These are phyloP conservation scores for Pogonophryne albipinna DNA, from an alignment of 2,797 vertebrate species.

Conservation along the genomic window DNA sequence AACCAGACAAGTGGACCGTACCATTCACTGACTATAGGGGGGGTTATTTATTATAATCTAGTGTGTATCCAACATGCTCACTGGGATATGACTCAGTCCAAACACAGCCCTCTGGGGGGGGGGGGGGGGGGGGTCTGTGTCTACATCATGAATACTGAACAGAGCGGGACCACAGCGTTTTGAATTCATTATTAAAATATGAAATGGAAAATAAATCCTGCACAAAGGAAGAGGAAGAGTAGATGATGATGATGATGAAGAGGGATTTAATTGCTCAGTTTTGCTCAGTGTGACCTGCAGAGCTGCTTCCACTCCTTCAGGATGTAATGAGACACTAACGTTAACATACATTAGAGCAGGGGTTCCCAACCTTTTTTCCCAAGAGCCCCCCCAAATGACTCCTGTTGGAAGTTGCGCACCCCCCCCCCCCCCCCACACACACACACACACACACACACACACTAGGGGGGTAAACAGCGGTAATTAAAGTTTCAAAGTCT, in stretches of 20 bases:
- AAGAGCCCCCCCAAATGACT: too few relatives aligned
- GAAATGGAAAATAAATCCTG: slow-evolving; percentile 29
- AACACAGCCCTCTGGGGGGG: slow-evolving; percentile 49
- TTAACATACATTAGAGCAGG: not conserved
- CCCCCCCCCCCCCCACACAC: too few relatives aligned
- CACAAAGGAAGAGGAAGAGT: slow-evolving; percentile 33
- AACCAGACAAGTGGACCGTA: slow-evolving; percentile 21
- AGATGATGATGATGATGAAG: slow-evolving; percentile 45
- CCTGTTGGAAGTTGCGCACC: too few relatives aligned
- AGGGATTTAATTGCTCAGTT: slow-evolving; percentile 53
- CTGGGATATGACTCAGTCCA: slow-evolving; percentile 54
- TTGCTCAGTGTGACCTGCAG: slow-evolving; percentile 15
- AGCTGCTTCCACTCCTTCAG: slow-evolving; percentile 22
- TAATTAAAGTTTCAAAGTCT: too few relatives aligned
- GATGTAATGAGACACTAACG: slow-evolving; percentile 9
- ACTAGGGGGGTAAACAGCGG: too few relatives aligned
- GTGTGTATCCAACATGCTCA: slow-evolving; percentile 35
- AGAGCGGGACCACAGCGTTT: slow-evolving; percentile 43
- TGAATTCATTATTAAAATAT: slow-evolving; percentile 66
- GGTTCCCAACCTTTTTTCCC: too few relatives aligned
- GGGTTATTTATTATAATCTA: too few relatives aligned
- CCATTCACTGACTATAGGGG: not conserved
- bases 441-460: too few relatives aligned
- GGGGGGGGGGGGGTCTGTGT: slow-evolving; percentile 54
- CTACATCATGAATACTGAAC: slow-evolving; percentile 74